phyloP scores from a whole-genome alignment of 1,140 invertebrate genomes.

The Mizuhopecten yessoensis region DNA sequence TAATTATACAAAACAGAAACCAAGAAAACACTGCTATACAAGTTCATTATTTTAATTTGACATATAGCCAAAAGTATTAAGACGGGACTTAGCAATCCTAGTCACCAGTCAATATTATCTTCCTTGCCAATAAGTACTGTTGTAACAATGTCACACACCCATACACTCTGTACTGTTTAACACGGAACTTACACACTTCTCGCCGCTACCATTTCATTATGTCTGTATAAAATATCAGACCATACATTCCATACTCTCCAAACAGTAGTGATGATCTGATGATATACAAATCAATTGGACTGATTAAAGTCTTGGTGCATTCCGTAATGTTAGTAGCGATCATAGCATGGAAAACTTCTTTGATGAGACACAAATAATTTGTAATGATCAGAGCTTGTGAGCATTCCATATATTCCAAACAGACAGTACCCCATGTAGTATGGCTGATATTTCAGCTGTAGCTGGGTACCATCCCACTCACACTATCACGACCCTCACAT shows the following conservation, averaged over 20 bases:
- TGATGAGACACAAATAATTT: background rate
- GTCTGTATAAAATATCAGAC: background rate
- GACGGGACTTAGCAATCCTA: background rate
- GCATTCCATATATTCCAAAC: constrained; percentile 32
- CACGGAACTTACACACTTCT: background rate
- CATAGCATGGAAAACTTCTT: background rate
- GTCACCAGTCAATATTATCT: background rate
- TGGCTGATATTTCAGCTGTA: background rate
- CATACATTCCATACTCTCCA: constrained; percentile 11
- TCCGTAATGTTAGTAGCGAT: background rate
- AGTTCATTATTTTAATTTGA: constrained; percentile 36
- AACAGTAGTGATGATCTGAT: background rate
- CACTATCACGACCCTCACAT: background rate
- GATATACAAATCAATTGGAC: background rate
- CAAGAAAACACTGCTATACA: constrained; percentile 24
- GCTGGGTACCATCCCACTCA: too few relatives aligned
- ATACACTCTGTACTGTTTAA: background rate
- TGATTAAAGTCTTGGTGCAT: background rate
- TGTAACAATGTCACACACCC: background rate
- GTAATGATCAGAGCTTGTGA: background rate
- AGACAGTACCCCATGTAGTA: background rate
- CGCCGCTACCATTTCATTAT: background rate
- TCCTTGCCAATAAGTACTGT: constrained; percentile 13
- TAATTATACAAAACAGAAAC: constrained; percentile 30
- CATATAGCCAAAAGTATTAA: constrained; percentile 9